These are phyloP conservation scores for Enteromius paludinosus DNA, from an alignment of 2,797 vertebrate species.

Conservation along the genomic window DNA sequence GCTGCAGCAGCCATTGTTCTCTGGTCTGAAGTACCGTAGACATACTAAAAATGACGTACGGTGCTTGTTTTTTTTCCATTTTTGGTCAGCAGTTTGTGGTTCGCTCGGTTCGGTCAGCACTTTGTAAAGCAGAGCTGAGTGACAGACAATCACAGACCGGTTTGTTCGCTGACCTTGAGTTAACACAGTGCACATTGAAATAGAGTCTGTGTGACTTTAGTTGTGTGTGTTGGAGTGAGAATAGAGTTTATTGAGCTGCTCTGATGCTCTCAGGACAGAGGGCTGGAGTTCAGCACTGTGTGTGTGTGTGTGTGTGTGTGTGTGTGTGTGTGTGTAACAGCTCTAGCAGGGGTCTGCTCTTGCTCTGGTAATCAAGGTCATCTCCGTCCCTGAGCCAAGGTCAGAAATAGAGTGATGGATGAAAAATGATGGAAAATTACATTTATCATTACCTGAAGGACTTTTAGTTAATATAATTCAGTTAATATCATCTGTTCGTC, in stretches of 20 bases:
- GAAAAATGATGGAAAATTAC: neutral
- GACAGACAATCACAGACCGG: slow-evolving; percentile 5
- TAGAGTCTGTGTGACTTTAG: neutral
- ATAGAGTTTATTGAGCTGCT: neutral
- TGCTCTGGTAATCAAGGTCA: slow-evolving; percentile 22
- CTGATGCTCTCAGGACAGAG: slow-evolving; percentile 1
- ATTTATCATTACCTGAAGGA: neutral
- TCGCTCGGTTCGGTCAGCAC: neutral
- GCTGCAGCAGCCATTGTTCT: neutral
- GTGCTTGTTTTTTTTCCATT: neutral
- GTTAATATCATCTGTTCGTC: neutral
- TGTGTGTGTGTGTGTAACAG: too few relatives aligned
- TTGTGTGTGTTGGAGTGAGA: neutral
- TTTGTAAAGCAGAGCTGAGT: slow-evolving; percentile 13
- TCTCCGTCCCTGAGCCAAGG: neutral
- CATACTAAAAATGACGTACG: neutral
- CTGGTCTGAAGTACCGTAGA: neutral
- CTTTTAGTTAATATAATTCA: neutral
- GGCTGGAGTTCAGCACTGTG: neutral
- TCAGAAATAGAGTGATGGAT: neutral
- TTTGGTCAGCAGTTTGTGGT: slow-evolving; percentile 10
- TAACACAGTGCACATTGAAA: neutral
- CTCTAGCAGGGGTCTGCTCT: neutral
- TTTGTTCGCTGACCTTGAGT: slow-evolving; percentile 35
- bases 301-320: too few relatives aligned